Base-by-base conservation (phyloP, 2,888 invertebrate genomes). In the Amaurobius ferox region DNA sequence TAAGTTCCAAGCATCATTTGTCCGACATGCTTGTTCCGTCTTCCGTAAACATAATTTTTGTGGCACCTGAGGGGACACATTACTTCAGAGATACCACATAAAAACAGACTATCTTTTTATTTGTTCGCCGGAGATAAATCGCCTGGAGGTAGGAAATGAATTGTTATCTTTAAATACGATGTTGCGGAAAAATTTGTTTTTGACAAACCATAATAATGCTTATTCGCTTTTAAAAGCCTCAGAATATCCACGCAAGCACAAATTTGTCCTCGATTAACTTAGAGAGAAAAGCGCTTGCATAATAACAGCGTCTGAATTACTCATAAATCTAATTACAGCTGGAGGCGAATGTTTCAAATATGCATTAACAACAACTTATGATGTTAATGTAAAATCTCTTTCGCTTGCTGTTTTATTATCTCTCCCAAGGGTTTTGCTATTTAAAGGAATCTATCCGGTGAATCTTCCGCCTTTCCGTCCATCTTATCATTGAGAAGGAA, bases 301-400 rank as follows among this genome's bases (percentile, higher is more conserved):
- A 70, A 62, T 71, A 70, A 76, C 64, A 67, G 35, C 30, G 35
- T 64, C 70, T 48, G 76, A 76, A 76, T 85, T 77, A 77, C 83
- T 77, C 83, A 77, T 85, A 85, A 85, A 85, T 85, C 77, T 85
- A 85, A 85, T 78, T 85, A 77, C 77, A 72, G 77, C 77, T 77
- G 26, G 64, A 40, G 83, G 83, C 72, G 72, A 72, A 77, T 64
- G 77, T 67, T 77, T 85, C 83, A 85, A 77, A 85, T 85, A 77
- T 85, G 83, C 83, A 85, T 85, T 85, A 85, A 85, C 77, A 85
- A 85, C 83, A 85, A 85, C 76, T 85, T 77, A 68, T 61, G 80
- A 73, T 80, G 73, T 67, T 80, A 85, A 77, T 85, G 83, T 66
- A 78, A 85, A 77, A 77, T 85, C 76, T 76, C 77, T 77, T 77